A percentile compares a stretch with the other conserved stretches of the same genome.
Conservation (phyloP, 2,797 vertebrate species). For the Pogonophryne albipinna region DNA sequence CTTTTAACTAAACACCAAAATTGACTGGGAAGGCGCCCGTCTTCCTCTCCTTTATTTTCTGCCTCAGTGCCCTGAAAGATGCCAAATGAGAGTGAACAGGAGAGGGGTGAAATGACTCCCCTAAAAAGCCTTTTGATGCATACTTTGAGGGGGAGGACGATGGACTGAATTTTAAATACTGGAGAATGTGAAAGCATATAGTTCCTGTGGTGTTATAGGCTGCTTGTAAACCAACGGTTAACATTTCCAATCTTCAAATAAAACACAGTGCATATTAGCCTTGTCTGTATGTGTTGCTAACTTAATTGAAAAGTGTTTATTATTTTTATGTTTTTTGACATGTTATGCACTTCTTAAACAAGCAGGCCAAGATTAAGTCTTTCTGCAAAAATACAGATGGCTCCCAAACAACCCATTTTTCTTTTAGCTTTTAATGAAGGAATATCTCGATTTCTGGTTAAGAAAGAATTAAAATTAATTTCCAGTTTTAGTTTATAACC, state of each 20-base stretch:
- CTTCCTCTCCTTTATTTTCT: conserved; percentile 82
- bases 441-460: background rate
- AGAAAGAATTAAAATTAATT: background rate
- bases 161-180: conserved; percentile 63
- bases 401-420: too few relatives aligned
- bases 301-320: background rate
- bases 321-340: background rate
- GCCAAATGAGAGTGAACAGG: conserved; percentile 77
- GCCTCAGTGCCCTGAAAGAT: conserved; percentile 82
- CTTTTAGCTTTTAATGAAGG: background rate
- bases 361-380: background rate
- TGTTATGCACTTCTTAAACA: background rate
- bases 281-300: background rate
- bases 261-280: conserved; percentile 9
- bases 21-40: conserved; percentile 74
- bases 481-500: background rate
- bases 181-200: conserved; percentile 11
- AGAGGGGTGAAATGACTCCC: conserved; percentile 68
- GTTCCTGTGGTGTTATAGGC: conserved; percentile 8
- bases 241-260: conserved; percentile 34
- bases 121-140: conserved; percentile 75
- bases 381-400: background rate
- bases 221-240: conserved; percentile 3
- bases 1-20: conserved; percentile 89
- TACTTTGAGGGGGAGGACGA: conserved; percentile 49